These are phyloP conservation scores for Cottoperca gobio DNA, from an alignment of 2,797 vertebrate species.

Conservation along the genomic window DNA sequence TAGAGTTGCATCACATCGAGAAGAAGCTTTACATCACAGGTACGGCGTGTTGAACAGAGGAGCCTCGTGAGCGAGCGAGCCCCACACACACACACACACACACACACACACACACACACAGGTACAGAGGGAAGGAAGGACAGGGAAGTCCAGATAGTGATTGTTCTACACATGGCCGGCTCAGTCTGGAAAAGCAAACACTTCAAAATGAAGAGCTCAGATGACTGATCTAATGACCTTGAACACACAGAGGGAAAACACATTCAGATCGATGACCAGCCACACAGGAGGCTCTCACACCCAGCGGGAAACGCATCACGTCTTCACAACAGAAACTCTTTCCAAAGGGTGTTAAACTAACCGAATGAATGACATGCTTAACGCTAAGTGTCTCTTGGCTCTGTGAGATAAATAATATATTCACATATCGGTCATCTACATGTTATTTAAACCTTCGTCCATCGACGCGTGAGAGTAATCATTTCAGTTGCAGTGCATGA, in stretches of 20 bases:
- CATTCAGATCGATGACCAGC: slow-evolving; percentile 71
- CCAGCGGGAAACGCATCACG: slow-evolving; percentile 39
- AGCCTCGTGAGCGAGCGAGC: slow-evolving; percentile 20
- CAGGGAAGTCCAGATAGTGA: slow-evolving; percentile 60
- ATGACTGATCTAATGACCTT: slow-evolving; percentile 81
- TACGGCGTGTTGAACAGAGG: slow-evolving; percentile 5
- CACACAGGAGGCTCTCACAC: slow-evolving; percentile 64
- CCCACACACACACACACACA: too few species aligned
- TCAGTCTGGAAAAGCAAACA: slow-evolving; percentile 84
- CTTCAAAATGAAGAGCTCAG: slow-evolving; percentile 84
- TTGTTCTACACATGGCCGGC: slow-evolving; percentile 72
- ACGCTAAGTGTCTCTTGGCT: too few species aligned
- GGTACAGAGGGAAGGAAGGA: slow-evolving; percentile 10
- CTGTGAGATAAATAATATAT: too few species aligned
- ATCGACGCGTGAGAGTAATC: neutral
- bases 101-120: slow-evolving; percentile 30
- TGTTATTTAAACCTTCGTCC: neutral
- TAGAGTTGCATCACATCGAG: neutral
- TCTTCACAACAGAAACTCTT: slow-evolving; percentile 39
- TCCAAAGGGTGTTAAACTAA: neutral
- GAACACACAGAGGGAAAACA: slow-evolving; percentile 65
- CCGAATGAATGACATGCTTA: neutral
- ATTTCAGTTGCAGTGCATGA: slow-evolving; percentile 32
- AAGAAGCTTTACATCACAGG: slow-evolving; percentile 17
- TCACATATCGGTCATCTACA: too few species aligned